Base-by-base conservation (phyloP, 2,888 invertebrate species). In the Uropetala carovei region DNA sequence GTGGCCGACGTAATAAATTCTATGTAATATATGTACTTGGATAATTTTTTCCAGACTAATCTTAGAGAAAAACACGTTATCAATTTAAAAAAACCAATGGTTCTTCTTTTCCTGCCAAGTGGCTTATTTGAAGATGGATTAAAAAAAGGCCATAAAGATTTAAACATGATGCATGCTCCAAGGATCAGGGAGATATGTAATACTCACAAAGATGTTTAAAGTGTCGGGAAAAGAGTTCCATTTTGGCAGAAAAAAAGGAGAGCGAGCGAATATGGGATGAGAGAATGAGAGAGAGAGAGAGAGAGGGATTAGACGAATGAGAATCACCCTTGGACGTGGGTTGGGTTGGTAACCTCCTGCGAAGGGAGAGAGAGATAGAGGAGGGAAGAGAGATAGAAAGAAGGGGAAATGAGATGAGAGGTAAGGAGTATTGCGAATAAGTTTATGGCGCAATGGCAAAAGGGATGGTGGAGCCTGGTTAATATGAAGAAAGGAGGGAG, bases 381-480 rank as follows among this genome's bases (percentile, higher is more conserved):
- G n/a, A 83, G 57, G 57, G 9, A 83, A 83, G 57, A 57, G 3
- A 27, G 14, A 82, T 82, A 4, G 10, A 10, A 27, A 56, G 83
- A 83, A 83, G 43, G 56, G n/a, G n/a, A n/a, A n/a, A n/a, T n/a
- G n/a, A 83, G 57, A 43, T 83, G 43, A 83, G 83, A 56, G 4
- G 10, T 27, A 83, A 60, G 16, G 58, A 84, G 11, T 13, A 22
- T n/a, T 22, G 22, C 22, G 85, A 22, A 58, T 9, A 43, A n/a
- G 16, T 30, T 60, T 59, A 60, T 86, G 86, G 43, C 30, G 43
- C 89, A 43, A 43, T 18, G 16, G 64, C 14, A n/a, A n/a, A 58
- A n/a, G 18, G 43, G 4, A n/a, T n/a, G 58, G 18, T 16, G 5
- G 56, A 18, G 56, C 16, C 30, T 43, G 4, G 59, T 60, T n/a